A percentile compares a stretch with the other conserved stretches of the same genome.
Evolutionary conservation across 2,888 invertebrate species (phyloP).

Genomic region (Dryococelus australis): DNA sequence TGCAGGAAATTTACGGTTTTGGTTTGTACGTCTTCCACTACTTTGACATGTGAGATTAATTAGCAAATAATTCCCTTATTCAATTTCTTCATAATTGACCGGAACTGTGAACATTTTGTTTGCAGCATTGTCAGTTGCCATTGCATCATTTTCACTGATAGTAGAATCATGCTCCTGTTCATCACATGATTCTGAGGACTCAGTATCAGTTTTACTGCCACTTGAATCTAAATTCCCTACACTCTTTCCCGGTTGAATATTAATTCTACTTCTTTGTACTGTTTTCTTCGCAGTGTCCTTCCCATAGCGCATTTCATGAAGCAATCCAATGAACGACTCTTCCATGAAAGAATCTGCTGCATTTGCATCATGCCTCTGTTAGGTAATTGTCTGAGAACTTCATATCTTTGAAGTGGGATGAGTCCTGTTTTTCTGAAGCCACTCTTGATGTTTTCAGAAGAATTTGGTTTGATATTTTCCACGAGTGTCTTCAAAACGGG

Average conservation of each 20-base stretch:
- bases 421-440: background rate
- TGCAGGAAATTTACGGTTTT: background rate
- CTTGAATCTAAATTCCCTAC: too few species aligned
- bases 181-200: background rate
- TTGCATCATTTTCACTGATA: too few species aligned
- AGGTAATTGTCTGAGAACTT: background rate
- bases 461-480: background rate
- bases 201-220: background rate
- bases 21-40: background rate
- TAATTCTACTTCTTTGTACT: background rate
- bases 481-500: background rate
- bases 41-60: background rate
- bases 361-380: background rate
- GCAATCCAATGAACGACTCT: background rate
- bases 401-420: background rate
- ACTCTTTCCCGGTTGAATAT: background rate
- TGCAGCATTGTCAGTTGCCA: too few species aligned
- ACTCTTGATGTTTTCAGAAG: background rate
- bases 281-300: background rate
- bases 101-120: too few species aligned
- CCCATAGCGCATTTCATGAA: background rate
- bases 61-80: background rate
- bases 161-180: background rate
- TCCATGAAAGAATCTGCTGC: background rate
- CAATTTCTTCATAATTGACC: too few species aligned